Evolutionary conservation across 92 coral and sea anemone genomes (phyloP), one percentile per base, ranked within the genome.

Genomic region (Pocillopora meandrina): DNA sequence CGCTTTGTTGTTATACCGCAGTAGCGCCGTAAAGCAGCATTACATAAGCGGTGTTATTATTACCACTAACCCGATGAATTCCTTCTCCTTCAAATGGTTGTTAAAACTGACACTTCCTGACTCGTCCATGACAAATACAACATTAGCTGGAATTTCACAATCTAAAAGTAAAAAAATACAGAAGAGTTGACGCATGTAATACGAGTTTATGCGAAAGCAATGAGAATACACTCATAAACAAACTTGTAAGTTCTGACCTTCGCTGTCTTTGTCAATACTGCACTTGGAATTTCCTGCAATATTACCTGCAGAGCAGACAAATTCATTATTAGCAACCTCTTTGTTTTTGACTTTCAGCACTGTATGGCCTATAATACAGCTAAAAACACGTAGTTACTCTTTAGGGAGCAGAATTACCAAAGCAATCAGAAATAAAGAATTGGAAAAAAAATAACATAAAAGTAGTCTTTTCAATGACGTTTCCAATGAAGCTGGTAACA

Each of bases 51-150:
- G 52, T 42, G 52, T 42, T 42, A 42, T 42, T 42, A 42, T 42
- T 42, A 42, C 52, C 52, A 81, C 92, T 35, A 72, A 92, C 95
- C 83, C 82, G 13, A 92, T 90, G 75, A 92, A 92, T 23, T 77
- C 9, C 56, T 87, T 90, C 76, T 91, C 91, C 42, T 84, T 90
- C 70, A 81, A 5, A 59, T 92, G 85, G 80, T 92, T 84, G 0
- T 0, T 0, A 6, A 0, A 0, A 65, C 8, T 19, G 35, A 92
- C 90, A 82, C 95, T 92, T 35, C 90, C 92, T 72, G 95, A 92
- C 61, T 92, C 95, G 52, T 93, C 96, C 93, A 93, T 91, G 61
- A 93, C 89, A 75, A 93, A 93, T 10, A 93, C 93, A 49, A 93
- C 68, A 73, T 93, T 90, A 10, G 96, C 96, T 52, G 96, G 93